Evolutionary conservation across 1,140 invertebrate species (phyloP).

Genomic region (Arion vulgaris): DNA sequence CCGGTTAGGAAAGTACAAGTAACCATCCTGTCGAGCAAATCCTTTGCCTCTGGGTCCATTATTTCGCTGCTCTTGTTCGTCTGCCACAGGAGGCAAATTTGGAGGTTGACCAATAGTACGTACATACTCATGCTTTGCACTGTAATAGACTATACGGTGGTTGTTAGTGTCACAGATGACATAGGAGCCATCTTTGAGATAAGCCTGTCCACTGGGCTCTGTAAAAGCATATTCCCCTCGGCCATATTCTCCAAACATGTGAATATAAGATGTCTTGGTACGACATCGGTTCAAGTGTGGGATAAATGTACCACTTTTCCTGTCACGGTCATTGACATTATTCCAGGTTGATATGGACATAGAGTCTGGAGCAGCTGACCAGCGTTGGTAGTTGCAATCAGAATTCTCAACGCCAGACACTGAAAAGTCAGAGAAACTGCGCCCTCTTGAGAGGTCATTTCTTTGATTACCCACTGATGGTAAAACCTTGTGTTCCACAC

Average conservation of each 20-base stretch:
- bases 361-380: slow-evolving; percentile 37
- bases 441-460: background rate
- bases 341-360: slow-evolving; percentile 40
- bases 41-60: slow-evolving; percentile 26
- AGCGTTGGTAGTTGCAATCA: slow-evolving; percentile 38
- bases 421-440: slow-evolving; percentile 16
- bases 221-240: slow-evolving; percentile 93
- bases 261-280: slow-evolving; percentile 99
- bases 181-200: slow-evolving; percentile 99
- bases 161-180: slow-evolving; percentile 99
- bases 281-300: slow-evolving; percentile 72
- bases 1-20: slow-evolving; percentile 97
- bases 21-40: slow-evolving; percentile 85
- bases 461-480: background rate
- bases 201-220: slow-evolving; percentile 98
- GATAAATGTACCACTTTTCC: slow-evolving; percentile 33
- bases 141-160: slow-evolving; percentile 83
- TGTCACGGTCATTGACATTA: slow-evolving; percentile 24
- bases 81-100: slow-evolving; percentile 29
- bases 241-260: slow-evolving; percentile 99
- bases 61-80: slow-evolving; percentile 21
- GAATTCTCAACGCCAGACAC: slow-evolving; percentile 18
- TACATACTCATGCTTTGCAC: slow-evolving; percentile 25
- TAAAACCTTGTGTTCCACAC: slow-evolving; percentile 6
- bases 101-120: slow-evolving; percentile 33